These are phyloP conservation scores for Ormia ochracea DNA, from an alignment of 2,888 invertebrate genomes.

Conservation along the genomic window DNA sequence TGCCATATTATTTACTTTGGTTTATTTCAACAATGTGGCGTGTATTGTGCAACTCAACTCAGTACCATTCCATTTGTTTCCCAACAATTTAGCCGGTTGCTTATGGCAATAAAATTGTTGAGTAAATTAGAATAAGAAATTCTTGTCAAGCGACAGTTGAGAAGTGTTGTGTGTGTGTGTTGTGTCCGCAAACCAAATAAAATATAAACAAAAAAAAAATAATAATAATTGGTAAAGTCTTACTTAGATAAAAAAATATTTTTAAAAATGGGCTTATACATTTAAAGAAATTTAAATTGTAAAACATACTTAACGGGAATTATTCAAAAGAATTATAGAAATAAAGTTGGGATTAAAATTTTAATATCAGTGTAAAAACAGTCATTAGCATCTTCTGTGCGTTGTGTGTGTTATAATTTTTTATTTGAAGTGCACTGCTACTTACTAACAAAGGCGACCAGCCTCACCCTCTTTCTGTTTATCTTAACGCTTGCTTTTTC, in stretches of 20 bases:
- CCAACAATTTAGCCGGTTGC: conserved; percentile 5
- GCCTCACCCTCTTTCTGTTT: conserved; percentile 45
- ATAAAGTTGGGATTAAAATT: not conserved
- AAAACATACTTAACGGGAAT: not conserved
- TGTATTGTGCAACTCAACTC: not conserved
- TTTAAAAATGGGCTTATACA: not conserved
- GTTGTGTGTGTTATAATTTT: conserved; percentile 6
- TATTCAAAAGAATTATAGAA: not conserved
- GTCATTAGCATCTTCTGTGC: conserved; percentile 38
- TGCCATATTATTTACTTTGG: not conserved
- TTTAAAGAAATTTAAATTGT: not conserved
- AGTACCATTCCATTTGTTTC: conserved; percentile 4
- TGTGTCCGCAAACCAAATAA: conserved; percentile 30
- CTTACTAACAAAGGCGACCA: conserved; percentile 33
- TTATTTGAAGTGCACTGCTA: conserved; percentile 19
- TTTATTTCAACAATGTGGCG: not conserved
- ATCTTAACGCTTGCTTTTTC: conserved; percentile 15
- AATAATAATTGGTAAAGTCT: not conserved
- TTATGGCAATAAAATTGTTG: not conserved
- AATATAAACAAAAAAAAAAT: not conserved
- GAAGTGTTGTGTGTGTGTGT: conserved; percentile 3
- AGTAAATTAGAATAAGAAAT: conserved; percentile 40
- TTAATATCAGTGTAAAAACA: not conserved
- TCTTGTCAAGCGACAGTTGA: conserved; percentile 36
- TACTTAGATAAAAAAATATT: not conserved